Evolutionary conservation across 2,797 vertebrate species (phyloP).

Genomic region (Carcharodon carcharias): DNA sequence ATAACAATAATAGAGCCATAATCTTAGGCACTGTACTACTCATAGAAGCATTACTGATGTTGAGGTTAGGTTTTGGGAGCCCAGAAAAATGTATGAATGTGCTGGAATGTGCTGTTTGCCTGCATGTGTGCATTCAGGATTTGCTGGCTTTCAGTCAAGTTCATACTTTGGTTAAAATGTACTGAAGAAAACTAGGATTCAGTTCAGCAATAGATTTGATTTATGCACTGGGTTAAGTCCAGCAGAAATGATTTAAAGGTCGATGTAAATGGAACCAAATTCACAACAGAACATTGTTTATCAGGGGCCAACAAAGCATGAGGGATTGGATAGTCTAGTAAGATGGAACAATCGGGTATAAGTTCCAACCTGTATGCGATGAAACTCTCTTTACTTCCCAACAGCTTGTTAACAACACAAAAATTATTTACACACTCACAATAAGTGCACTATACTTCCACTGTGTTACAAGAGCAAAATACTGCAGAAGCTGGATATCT

Average conservation of each 20-base stretch:
- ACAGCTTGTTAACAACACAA: neutral
- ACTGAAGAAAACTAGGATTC: neutral
- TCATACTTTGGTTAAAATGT: neutral
- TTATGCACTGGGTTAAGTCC: neutral
- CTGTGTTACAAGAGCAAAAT: neutral
- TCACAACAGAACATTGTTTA: neutral
- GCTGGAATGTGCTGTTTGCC: neutral
- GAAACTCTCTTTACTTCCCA: neutral
- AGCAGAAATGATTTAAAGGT: conserved; percentile 2
- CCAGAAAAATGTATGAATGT: neutral
- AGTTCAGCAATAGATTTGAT: neutral
- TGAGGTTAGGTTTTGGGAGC: neutral
- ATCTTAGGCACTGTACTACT: neutral
- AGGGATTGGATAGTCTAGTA: neutral
- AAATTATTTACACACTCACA: neutral
- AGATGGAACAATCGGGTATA: too few relatives aligned
- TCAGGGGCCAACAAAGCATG: neutral
- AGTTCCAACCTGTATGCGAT: neutral
- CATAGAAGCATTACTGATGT: neutral
- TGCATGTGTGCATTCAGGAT: neutral
- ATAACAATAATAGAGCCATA: neutral
- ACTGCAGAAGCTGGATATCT: neutral
- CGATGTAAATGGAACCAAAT: neutral
- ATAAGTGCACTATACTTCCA: neutral
- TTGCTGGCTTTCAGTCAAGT: neutral